Evolutionary conservation across 2,888 invertebrate species (phyloP).

Genomic region (Eudemis profundana): DNA sequence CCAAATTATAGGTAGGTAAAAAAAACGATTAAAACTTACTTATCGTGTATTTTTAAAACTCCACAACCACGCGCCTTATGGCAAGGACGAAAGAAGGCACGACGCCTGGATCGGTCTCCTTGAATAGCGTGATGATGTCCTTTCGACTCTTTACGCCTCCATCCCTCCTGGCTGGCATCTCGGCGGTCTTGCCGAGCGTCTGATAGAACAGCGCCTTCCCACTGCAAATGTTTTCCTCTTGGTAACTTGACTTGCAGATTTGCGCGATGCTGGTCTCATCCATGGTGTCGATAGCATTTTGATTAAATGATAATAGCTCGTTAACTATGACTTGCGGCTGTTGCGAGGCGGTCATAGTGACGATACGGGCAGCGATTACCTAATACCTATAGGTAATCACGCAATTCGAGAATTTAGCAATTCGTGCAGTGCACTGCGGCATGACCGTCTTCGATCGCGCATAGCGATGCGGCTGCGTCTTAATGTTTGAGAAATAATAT

Average conservation of each 20-base stretch:
- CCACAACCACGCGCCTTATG: too few species aligned
- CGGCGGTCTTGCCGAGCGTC: background rate
- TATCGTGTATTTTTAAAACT: too few species aligned
- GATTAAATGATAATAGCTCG: background rate
- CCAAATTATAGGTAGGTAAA: too few species aligned
- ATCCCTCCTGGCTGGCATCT: background rate
- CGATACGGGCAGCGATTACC: too few species aligned
- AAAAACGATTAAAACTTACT: too few species aligned
- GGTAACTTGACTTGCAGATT: conserved; percentile 4
- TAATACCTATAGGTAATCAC: too few species aligned
- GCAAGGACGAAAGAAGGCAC: background rate
- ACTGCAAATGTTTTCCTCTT: background rate
- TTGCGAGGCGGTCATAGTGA: too few species aligned
- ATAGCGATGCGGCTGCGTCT: too few species aligned
- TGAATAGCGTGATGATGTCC: background rate
- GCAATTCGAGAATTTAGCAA: too few species aligned
- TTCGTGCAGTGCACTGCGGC: too few species aligned
- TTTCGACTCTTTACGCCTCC: background rate
- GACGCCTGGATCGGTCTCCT: background rate
- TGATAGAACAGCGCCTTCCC: background rate
- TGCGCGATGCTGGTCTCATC: background rate
- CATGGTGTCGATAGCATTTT: background rate
- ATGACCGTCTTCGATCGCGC: too few species aligned
- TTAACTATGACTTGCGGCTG: background rate
- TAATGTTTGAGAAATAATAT: too few species aligned